phyloP scores from a whole-genome alignment of 2,888 invertebrate species.

The Chymomyza fuscimana region DNA sequence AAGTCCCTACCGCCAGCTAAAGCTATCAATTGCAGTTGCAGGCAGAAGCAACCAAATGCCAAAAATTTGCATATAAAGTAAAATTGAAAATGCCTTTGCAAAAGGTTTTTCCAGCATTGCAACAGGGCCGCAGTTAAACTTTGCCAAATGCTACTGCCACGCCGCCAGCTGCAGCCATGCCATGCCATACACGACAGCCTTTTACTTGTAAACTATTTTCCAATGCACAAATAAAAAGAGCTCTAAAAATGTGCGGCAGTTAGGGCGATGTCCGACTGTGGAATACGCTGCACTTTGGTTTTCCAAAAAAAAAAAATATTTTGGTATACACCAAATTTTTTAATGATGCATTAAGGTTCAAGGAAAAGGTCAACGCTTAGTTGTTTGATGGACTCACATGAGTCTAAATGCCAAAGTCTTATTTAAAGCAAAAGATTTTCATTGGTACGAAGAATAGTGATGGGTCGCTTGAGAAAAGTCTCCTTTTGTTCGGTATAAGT shows the following conservation, averaged over 20 bases:
- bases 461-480: too few relatives aligned
- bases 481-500: too few relatives aligned
- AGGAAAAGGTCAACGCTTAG: too few relatives aligned
- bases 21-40: conserved; percentile 59
- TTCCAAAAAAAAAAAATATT: too few relatives aligned
- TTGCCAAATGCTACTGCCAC: not conserved
- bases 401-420: too few relatives aligned
- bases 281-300: too few relatives aligned
- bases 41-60: conserved; percentile 54
- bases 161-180: not conserved
- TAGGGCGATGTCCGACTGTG: not conserved
- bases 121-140: not conserved
- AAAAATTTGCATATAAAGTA: conserved; percentile 72
- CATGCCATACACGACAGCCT: conserved; percentile 3
- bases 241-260: conserved; percentile 16
- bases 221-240: conserved; percentile 31
- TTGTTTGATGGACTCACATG: too few relatives aligned
- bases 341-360: too few relatives aligned
- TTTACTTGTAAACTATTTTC: conserved; percentile 15
- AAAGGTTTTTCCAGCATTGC: conserved; percentile 26
- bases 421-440: too few relatives aligned
- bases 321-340: too few relatives aligned
- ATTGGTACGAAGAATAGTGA: too few relatives aligned
- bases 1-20: conserved; percentile 37
- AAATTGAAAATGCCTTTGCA: conserved; percentile 71